Evolutionary conservation across 1,140 invertebrate genomes (phyloP), one percentile per base, ranked within the genome.

Genomic region (Gonatopus flavifemur): DNA sequence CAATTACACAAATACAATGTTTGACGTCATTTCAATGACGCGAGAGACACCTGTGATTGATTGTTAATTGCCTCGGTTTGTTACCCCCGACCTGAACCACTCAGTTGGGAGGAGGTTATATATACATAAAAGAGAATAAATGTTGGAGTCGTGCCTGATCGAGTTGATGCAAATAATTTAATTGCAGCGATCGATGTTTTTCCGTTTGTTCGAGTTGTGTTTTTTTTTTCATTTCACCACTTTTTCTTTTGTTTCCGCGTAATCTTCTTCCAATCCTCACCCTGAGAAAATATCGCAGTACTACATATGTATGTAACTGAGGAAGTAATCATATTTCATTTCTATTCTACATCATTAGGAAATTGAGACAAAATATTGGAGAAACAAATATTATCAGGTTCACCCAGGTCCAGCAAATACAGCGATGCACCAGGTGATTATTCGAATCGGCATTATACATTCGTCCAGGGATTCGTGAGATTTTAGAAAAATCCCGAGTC

Each of bases 1-100:
- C 76, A 77, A 78, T 78, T 76, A 78, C 74, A 73, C 71, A 73
- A 76, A 77, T 75, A 74, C 74, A 77, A 77, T 74, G 72, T 77
- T 78, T 76, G 73, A 73, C 71, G 72, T 76, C 71, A 77, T 75
- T 78, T 77, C 73, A 77, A 77, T 78, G 76, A 75, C 67, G 72
- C 72, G 72, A 72, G 72, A 75, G 72, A 74, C 70, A 74, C 69
- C 72, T 67, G 71, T 77, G 74, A 78, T 78, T 77, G 76, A 77
- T 76, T 75, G 76, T 76, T 78, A 78, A 78, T 78, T 78, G 76
- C 67, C 70, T 74, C 72, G 74, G 74, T 74, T 76, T 76, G 74
- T 78, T 78, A 77, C 71, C 67, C n/a, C 67, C 65, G 62, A 52
- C 64, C 59, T 56, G 45, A 38, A 41, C 35, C 32, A 12, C 16